Conservation (phyloP, 2,797 vertebrate species). For the Pangasius djambal region DNA sequence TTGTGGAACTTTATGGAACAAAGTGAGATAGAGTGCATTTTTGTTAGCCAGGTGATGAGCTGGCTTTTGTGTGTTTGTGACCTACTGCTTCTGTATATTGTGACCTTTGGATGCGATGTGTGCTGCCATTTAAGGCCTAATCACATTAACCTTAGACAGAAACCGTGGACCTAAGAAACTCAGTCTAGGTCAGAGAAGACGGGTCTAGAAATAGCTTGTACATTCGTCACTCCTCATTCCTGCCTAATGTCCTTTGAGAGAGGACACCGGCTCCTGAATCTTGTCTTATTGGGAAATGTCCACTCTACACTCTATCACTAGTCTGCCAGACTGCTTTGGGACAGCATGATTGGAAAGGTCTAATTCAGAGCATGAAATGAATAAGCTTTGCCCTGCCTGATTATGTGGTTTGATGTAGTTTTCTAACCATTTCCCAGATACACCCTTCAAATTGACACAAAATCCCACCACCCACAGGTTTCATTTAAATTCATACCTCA, state of each 20-base stretch:
- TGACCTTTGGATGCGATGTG: slow-evolving; percentile 31
- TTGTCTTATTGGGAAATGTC: slow-evolving; percentile 48
- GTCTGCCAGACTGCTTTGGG: slow-evolving; percentile 47
- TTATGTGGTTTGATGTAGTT: slow-evolving; percentile 56
- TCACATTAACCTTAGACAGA: slow-evolving; percentile 51
- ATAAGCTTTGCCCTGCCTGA: slow-evolving; percentile 51
- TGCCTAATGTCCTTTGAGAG: slow-evolving; percentile 27
- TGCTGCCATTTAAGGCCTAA: slow-evolving; percentile 36
- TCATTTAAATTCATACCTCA: slow-evolving; percentile 56
- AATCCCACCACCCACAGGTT: slow-evolving; percentile 47
- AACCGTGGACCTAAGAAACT: slow-evolving; percentile 31
- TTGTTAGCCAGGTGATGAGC: background rate
- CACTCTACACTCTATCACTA: slow-evolving; percentile 36
- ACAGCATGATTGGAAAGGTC: slow-evolving; percentile 53
- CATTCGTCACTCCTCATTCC: slow-evolving; percentile 45
- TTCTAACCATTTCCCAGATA: slow-evolving; percentile 44
- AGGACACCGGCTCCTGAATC: slow-evolving; percentile 41
- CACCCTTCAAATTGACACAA: slow-evolving; percentile 45
- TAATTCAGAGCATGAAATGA: slow-evolving; percentile 54
- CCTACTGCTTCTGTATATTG: slow-evolving; percentile 25
- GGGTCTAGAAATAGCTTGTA: slow-evolving; percentile 47
- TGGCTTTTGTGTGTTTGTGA: slow-evolving; percentile 29
- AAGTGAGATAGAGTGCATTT: slow-evolving; percentile 17
- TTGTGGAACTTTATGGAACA: slow-evolving; percentile 35
- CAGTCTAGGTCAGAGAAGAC: slow-evolving; percentile 24